phyloP scores from a whole-genome alignment of 2,797 vertebrate genomes.

The Enteromius unitaeniatus region DNA sequence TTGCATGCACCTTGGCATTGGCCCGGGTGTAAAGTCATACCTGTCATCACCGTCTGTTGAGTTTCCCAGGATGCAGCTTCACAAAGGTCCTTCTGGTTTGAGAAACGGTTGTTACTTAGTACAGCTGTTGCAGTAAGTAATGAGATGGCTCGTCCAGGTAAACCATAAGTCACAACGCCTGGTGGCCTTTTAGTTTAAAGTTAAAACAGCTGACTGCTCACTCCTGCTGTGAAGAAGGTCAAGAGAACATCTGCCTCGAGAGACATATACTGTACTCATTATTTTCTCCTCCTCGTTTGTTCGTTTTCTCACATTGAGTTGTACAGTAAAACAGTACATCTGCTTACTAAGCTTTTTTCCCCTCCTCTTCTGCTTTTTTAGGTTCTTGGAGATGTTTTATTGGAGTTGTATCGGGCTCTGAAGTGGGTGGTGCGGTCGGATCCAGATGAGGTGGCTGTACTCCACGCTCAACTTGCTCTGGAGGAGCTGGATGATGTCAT shows the following conservation, averaged over 20 bases:
- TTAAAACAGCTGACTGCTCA: conserved; percentile 45
- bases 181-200: conserved; percentile 7
- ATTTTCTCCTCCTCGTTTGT: conserved; percentile 1
- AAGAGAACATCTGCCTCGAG: conserved; percentile 28
- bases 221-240: conserved; percentile 30
- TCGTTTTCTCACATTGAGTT: conserved; percentile 12
- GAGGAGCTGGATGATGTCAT: conserved; percentile 88
- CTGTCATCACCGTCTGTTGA: neutral
- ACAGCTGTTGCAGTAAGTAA: conserved; percentile 58
- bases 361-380: conserved; percentile 62
- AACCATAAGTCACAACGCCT: conserved; percentile 37
- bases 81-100: neutral
- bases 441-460: conserved; percentile 77
- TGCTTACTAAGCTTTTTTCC: neutral
- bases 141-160: conserved; percentile 49
- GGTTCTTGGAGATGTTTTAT: conserved; percentile 88
- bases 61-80: conserved; percentile 28
- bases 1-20: neutral
- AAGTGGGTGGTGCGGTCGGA: conserved; percentile 84
- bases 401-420: conserved; percentile 91
- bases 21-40: neutral
- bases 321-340: conserved; percentile 14
- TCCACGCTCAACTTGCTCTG: conserved; percentile 91
- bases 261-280: conserved; percentile 7
- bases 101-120: conserved; percentile 18